Evolutionary conservation across 2,888 invertebrate species (phyloP).

Genomic region (Acleris sparsana): DNA sequence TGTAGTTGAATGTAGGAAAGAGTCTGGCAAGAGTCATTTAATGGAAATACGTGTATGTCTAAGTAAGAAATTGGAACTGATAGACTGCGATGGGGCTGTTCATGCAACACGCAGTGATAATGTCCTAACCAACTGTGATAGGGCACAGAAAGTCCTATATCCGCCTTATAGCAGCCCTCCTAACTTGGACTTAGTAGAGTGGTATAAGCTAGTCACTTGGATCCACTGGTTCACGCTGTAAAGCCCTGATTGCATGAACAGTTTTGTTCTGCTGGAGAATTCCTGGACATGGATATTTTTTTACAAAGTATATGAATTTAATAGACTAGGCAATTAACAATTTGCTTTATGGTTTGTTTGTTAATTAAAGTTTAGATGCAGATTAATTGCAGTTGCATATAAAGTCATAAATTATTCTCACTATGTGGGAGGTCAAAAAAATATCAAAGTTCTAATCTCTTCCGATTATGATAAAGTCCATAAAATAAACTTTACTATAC

Average conservation of each 20-base stretch:
- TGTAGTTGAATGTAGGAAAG: slow-evolving; percentile 85
- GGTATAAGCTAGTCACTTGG: slow-evolving; percentile 83
- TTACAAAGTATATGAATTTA: no score
- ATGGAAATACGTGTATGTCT: slow-evolving; percentile 90
- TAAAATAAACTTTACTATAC: no score
- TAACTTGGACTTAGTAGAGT: slow-evolving; percentile 72
- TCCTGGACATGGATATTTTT: no score
- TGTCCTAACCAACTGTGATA: slow-evolving; percentile 85
- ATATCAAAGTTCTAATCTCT: no score
- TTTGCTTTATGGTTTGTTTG: no score
- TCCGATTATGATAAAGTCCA: no score
- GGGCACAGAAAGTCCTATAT: slow-evolving; percentile 81
- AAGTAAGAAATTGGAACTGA: slow-evolving; percentile 84
- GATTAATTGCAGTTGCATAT: no score
- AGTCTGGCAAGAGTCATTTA: slow-evolving; percentile 84
- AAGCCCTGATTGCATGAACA: slow-evolving; percentile 25
- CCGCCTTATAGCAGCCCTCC: slow-evolving; percentile 68
- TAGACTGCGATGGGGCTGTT: slow-evolving; percentile 86
- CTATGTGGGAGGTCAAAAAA: no score
- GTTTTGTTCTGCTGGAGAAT: not conserved
- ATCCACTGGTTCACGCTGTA: slow-evolving; percentile 86
- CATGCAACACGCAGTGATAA: slow-evolving; percentile 46
- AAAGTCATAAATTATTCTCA: no score
- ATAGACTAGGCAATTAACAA: no score
- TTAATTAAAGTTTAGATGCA: no score